These are phyloP conservation scores for Coccyzus lansbergi DNA, from an alignment of 2,797 vertebrate species.

Conservation along the genomic window DNA sequence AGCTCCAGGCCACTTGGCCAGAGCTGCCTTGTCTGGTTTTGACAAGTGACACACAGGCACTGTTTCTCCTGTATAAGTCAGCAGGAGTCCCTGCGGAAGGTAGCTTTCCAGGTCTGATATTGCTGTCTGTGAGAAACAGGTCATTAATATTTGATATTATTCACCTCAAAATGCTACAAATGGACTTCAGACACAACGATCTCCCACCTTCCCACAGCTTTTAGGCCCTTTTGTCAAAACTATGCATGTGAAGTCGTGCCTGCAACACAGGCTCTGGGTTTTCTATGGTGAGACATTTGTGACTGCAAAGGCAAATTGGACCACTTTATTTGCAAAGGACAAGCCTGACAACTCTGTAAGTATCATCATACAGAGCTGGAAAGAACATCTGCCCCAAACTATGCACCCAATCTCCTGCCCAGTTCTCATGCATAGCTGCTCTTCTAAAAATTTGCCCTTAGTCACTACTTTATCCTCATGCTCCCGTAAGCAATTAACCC, in stretches of 20 bases:
- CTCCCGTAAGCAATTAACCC: conserved; percentile 47
- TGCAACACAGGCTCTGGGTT: background rate
- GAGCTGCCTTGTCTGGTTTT: background rate
- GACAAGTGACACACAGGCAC: background rate
- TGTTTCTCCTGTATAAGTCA: background rate
- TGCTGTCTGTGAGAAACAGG: background rate
- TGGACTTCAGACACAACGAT: background rate
- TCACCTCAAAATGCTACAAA: background rate
- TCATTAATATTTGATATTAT: background rate
- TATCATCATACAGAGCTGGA: background rate
- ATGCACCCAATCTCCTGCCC: background rate
- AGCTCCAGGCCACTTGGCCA: background rate
- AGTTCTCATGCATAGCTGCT: conserved; percentile 32
- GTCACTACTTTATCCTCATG: conserved; percentile 52
- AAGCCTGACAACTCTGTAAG: background rate
- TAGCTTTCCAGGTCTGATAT: background rate
- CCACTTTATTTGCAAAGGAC: background rate
- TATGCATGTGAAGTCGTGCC: background rate
- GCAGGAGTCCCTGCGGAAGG: background rate
- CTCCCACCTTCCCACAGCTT: background rate
- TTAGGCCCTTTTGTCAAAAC: background rate
- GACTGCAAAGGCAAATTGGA: background rate
- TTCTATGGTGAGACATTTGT: fast-evolving
- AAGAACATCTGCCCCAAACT: background rate
- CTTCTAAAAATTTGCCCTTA: conserved; percentile 41